These are phyloP conservation scores for Coregonus sp. DNA, from an alignment of 2,797 vertebrate genomes.

Conservation along the genomic window DNA sequence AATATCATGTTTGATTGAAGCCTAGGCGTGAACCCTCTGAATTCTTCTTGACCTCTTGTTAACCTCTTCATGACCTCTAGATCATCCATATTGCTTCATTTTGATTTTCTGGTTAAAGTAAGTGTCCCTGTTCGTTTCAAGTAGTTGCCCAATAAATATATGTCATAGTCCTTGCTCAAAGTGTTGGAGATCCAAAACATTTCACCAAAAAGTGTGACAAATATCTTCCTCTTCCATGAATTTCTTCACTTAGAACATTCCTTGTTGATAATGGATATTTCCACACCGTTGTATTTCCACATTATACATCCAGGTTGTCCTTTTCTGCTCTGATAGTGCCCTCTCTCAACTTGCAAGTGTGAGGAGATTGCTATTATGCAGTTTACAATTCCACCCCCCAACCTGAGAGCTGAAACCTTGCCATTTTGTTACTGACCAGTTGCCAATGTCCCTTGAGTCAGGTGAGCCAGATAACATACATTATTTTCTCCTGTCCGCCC, in stretches of 20 bases:
- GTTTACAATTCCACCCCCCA: neutral
- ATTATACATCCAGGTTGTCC: neutral
- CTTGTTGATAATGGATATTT: neutral
- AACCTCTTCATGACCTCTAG: constrained; percentile 13
- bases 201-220: neutral
- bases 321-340: neutral
- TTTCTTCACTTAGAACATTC: neutral
- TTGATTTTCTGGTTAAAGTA: neutral
- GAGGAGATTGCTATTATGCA: neutral
- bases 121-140: neutral
- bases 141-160: too few species aligned
- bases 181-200: neutral
- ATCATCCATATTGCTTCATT: neutral
- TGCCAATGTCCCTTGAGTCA: constrained; percentile 32
- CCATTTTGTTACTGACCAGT: constrained; percentile 43
- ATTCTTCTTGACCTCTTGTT: neutral
- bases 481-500: constrained; percentile 34
- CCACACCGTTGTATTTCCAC: neutral
- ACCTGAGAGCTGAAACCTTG: neutral
- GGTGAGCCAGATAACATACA: constrained; percentile 44
- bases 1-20: neutral
- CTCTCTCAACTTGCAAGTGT: neutral
- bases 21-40: neutral
- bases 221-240: neutral
- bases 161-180: neutral